A percentile compares a stretch with the other conserved stretches of the same genome.
Conservation (phyloP, 2,797 vertebrate genomes). For the Lateolabrax maculatus region DNA sequence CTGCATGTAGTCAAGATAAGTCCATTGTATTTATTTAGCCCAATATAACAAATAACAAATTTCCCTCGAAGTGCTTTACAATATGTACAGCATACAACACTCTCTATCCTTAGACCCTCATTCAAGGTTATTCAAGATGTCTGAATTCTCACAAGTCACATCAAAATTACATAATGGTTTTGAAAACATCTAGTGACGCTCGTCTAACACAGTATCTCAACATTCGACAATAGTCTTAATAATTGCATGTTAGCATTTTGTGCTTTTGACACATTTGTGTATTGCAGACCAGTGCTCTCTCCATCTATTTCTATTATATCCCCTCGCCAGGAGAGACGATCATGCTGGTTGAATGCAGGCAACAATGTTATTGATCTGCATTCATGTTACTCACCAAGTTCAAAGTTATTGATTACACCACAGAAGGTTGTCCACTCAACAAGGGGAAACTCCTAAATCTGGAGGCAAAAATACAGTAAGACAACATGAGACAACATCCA, state of each 20-base stretch:
- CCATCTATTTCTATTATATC: conserved; percentile 33
- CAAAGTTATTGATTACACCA: conserved; percentile 69
- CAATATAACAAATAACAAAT: too few relatives aligned
- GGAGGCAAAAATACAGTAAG: conserved; percentile 43
- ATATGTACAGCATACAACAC: too few relatives aligned
- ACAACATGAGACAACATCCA: conserved; percentile 39
- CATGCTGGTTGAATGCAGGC: conserved; percentile 57
- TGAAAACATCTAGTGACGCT: too few relatives aligned
- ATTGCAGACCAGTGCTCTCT: not conserved
- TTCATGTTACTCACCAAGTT: conserved; percentile 72
- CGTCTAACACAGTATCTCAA: too few relatives aligned
- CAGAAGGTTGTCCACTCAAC: conserved; percentile 62
- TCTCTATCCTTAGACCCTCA: too few relatives aligned
- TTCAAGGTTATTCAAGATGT: too few relatives aligned
- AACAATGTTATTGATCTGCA: conserved; percentile 65
- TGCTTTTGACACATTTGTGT: conserved; percentile 4
- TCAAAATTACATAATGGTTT: too few relatives aligned
- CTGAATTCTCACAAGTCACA: too few relatives aligned
- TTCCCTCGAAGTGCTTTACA: too few relatives aligned
- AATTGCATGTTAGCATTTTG: not conserved
- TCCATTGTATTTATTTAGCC: not conserved
- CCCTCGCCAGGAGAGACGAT: conserved; percentile 41
- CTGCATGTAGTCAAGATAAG: too few relatives aligned
- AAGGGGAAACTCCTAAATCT: conserved; percentile 53
- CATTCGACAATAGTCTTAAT: too few relatives aligned